Base-by-base conservation (phyloP, 1,140 invertebrate genomes). In the Neuroterus valhalla region DNA sequence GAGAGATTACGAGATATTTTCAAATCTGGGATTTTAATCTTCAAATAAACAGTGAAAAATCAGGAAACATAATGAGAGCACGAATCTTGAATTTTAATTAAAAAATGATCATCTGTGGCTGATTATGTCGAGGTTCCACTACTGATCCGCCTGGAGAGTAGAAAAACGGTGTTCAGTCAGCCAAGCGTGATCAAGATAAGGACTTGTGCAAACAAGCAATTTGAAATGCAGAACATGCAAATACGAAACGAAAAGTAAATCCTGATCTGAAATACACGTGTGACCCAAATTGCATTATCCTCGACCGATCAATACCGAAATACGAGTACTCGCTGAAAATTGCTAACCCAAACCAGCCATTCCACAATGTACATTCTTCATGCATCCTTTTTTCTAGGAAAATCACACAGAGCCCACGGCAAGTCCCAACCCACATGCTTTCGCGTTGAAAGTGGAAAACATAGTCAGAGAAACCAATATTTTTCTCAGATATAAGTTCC, bases 261-360 rank as follows among this genome's bases (percentile, higher is more conserved):
- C 8, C 52, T 3, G 21, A 55, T 55, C 11, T 23, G 48, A 50
- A 50, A 50, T 50, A 50, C 15, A 21, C 48, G 52, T 55, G 19
- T 55, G 52, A 55, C 52, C 52, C 21, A 55, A 26, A 55, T 55
- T 55, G 52, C 19, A 55, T 55, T 55, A 55, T 55, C 23, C 21
- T 55, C 52, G 23, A 21, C 23, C 19, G 52, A 55, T 55, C 52
- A 55, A 55, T 55, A 55, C 19, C 11, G 19, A 55, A 55, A 55
- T 31, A 11, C 21, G 52, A 55, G 52, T 55, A 55, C 17, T 26
- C 6, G 50, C 50, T 52, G 2, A 52, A 55, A 26, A 55, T 10
- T 38, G 31, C 6, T 8, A 38, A 38, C 31, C 6, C 31, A 38
- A 38, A 38, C 31, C 6, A 38, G 31, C 31, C 31, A 38, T 5